phyloP scores from a whole-genome alignment of 1,140 invertebrate species.

The Uloborus diversus region DNA sequence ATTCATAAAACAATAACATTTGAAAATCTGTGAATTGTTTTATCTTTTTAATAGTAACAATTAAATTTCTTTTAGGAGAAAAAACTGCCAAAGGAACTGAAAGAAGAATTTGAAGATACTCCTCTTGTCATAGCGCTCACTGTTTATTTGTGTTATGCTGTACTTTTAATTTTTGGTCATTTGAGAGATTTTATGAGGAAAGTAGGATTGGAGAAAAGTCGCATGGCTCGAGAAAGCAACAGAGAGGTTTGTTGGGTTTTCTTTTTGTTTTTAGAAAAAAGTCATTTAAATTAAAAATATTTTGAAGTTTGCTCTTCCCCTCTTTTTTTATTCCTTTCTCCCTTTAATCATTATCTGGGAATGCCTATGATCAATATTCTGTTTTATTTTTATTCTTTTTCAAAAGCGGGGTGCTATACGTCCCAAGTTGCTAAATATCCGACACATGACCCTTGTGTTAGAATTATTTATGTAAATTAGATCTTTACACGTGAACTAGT shows the following conservation, averaged over 20 bases:
- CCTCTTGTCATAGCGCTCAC: slow-evolving; percentile 57
- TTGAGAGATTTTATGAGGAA: slow-evolving; percentile 67
- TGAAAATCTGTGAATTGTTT: not conserved
- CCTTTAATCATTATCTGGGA: too few species aligned
- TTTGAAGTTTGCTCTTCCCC: too few species aligned
- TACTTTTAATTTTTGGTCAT: slow-evolving; percentile 67
- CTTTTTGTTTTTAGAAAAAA: not conserved
- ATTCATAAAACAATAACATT: not conserved
- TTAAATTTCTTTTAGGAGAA: slow-evolving; percentile 5
- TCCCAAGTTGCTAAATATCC: too few species aligned
- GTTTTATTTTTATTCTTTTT: too few species aligned
- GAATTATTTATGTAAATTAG: too few species aligned
- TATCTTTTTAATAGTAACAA: not conserved
- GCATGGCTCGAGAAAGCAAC: slow-evolving; percentile 62
- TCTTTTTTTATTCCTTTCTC: too few species aligned
- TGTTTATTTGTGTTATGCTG: slow-evolving; percentile 59
- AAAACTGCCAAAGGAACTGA: not conserved
- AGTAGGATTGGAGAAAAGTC: slow-evolving; percentile 65
- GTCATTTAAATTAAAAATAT: too few species aligned
- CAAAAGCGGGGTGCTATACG: too few species aligned
- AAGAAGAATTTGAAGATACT: slow-evolving; percentile 59
- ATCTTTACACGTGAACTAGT: too few species aligned
- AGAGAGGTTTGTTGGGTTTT: slow-evolving; percentile 58
- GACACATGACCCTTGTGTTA: too few species aligned
- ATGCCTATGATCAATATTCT: too few species aligned